Base-by-base conservation (phyloP, 2,113 vertebrate species). In the Chunga burmeisteri region DNA sequence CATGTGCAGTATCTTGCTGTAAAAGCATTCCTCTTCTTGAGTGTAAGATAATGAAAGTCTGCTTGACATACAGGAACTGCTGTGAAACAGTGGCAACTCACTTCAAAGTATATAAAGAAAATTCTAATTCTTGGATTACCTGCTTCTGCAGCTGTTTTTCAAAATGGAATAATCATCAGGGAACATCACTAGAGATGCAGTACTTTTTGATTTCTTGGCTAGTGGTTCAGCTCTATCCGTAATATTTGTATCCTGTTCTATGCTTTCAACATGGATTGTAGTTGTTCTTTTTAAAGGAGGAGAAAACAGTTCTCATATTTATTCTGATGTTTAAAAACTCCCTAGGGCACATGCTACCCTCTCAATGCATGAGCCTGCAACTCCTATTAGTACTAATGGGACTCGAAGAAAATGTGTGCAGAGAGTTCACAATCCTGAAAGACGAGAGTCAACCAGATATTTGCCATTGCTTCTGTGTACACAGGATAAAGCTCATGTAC, bases 81-180 rank as follows among this genome's bases (percentile, higher is more conserved):
- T 94, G 75, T 66, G 59, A 90, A 95, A 95, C 80, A 88, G 63
- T 44, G 47, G 62, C 62, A 95, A 93, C 74, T 85, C 62, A 62
- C 78, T 97, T 96, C 92, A 98, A 96, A 93, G 62, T 84, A 87
- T 70, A 86, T 61, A 91, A 81, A 94, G 62, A 92, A 75, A 86
- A 94, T 55, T 96, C 78, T 77, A 81, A 88, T 94, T 91, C 82
- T 95, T 90, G 86, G 74, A 92, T 96, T 96, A 78, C 71, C 50
- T 90, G 47, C 67, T 88, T 89, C 87, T 71, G 29, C 70, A 72
- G 11, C 40, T 96, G 55, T 88, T 96, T 94, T 90, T 84, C 40
- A 71, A 82, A 92, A 95, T 86, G 46, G 66, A 96, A 94, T 93
- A 96, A 96, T 75, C 93, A 95, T 83, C 70, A 94, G 47, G 65